Conservation (phyloP, 2,888 invertebrate species). For the Orgyia antiqua region DNA sequence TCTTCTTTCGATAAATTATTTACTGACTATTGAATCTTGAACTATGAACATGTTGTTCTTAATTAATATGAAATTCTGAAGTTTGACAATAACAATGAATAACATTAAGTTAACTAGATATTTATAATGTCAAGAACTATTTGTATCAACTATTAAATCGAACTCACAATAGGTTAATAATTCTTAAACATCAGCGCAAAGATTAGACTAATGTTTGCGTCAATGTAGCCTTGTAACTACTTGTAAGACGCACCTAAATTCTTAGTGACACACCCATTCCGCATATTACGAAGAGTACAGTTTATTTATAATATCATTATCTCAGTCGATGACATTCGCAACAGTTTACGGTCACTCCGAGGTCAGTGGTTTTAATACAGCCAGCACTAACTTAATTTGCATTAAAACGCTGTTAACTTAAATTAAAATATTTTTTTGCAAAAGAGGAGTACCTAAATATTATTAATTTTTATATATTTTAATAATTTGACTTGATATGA, state of each 20-base stretch:
- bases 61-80: no score
- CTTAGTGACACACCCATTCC: constrained; percentile 25
- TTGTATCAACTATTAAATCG: no score
- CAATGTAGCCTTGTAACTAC: constrained; percentile 24
- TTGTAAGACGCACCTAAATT: constrained; percentile 15
- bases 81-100: no score
- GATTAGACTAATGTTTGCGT: constrained; percentile 16
- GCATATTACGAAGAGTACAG: constrained; percentile 18
- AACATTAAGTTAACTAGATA: no score
- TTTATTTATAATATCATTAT: constrained; percentile 15
- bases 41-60: no score
- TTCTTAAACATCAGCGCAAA: no score
- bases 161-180: no score
- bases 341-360: constrained; percentile 13
- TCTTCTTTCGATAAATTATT: no score
- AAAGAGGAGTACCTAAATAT: not conserved
- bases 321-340: constrained; percentile 10
- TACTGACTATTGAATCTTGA: no score
- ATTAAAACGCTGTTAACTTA: not conserved
- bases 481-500: no score
- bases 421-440: not conserved
- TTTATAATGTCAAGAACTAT: no score
- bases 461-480: no score
- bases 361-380: constrained; percentile 11
- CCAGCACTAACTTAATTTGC: not conserved